These are phyloP conservation scores for Melanotaenia parkinsoni DNA, from an alignment of 2,797 vertebrate species.

Conservation along the genomic window DNA sequence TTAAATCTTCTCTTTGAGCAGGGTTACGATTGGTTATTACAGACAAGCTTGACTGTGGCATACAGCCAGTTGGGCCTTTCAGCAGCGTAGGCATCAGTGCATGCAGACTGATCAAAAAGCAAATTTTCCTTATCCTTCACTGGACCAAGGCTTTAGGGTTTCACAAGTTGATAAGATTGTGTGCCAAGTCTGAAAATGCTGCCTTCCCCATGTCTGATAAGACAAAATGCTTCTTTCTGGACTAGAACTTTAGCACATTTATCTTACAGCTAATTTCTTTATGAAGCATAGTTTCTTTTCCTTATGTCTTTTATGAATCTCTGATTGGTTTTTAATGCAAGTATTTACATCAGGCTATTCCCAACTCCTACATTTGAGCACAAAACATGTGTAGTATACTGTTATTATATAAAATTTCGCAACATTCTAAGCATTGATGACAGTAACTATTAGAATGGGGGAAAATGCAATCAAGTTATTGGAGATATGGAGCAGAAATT, in stretches of 20 bases:
- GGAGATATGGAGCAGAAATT: too few relatives aligned
- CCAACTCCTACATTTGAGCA: background rate
- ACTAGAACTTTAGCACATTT: conserved; percentile 21
- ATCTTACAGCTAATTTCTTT: background rate
- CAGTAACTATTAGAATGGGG: background rate
- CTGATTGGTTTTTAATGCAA: background rate
- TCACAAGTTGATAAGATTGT: conserved; percentile 67
- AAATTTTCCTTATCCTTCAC: conserved; percentile 66
- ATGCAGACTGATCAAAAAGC: conserved; percentile 59
- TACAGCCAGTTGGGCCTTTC: conserved; percentile 41
- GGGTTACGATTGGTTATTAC: conserved; percentile 67
- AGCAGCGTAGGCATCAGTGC: conserved; percentile 32
- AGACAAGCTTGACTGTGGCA: conserved; percentile 70
- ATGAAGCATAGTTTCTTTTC: background rate
- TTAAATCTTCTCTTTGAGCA: conserved; percentile 62
- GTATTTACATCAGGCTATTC: background rate
- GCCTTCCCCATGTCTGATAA: conserved; percentile 39
- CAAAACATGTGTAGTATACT: background rate
- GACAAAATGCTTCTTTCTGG: conserved; percentile 45
- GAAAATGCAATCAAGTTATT: too few relatives aligned
- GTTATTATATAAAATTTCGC: background rate
- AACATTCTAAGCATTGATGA: background rate
- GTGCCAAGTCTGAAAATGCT: conserved; percentile 59
- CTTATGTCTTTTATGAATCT: background rate
- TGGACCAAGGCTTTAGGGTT: conserved; percentile 65